A percentile compares a stretch with the other conserved stretches of the same genome.
Evolutionary conservation across 2,113 vertebrate species (phyloP).

Genomic region (Seriola aureovittata): DNA sequence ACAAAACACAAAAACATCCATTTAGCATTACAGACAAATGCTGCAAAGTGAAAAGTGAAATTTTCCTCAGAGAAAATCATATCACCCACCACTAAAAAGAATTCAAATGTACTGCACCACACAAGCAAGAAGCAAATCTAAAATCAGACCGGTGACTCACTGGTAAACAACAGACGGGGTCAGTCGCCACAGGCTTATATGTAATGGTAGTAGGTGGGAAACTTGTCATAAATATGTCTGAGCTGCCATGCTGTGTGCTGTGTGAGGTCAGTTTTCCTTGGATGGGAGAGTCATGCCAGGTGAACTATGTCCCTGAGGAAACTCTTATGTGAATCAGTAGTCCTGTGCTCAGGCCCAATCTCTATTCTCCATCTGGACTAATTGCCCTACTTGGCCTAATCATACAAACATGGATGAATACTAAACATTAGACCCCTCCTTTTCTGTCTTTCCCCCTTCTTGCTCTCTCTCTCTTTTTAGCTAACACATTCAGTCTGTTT

Average conservation of each 20-base stretch:
- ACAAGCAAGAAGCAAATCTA: conserved; percentile 5
- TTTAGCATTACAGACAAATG: background rate
- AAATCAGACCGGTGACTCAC: conserved; percentile 23
- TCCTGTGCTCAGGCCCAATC: conserved; percentile 47
- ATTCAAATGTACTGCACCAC: background rate
- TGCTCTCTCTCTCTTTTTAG: conserved; percentile 35
- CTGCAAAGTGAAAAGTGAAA: conserved; percentile 11
- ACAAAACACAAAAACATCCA: background rate
- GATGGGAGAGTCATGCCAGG: conserved; percentile 46
- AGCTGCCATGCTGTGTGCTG: conserved; percentile 9
- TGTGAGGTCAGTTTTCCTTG: conserved; percentile 40
- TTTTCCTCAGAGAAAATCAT: background rate
- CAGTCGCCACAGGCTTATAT: conserved; percentile 20
- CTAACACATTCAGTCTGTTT: conserved; percentile 58
- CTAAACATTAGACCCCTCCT: conserved; percentile 51
- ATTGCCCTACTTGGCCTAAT: conserved; percentile 79
- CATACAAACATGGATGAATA: conserved; percentile 73
- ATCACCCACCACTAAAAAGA: background rate
- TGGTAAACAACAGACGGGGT: conserved; percentile 37
- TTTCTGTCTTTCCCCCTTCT: conserved; percentile 13
- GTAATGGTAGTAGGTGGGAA: conserved; percentile 25
- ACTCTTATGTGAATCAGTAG: conserved; percentile 65
- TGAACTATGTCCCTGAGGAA: conserved; percentile 57
- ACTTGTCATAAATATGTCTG: conserved; percentile 46
- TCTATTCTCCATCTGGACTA: conserved; percentile 73